phyloP scores from a whole-genome alignment of 2,797 vertebrate species.

The Naso thynnoides region DNA sequence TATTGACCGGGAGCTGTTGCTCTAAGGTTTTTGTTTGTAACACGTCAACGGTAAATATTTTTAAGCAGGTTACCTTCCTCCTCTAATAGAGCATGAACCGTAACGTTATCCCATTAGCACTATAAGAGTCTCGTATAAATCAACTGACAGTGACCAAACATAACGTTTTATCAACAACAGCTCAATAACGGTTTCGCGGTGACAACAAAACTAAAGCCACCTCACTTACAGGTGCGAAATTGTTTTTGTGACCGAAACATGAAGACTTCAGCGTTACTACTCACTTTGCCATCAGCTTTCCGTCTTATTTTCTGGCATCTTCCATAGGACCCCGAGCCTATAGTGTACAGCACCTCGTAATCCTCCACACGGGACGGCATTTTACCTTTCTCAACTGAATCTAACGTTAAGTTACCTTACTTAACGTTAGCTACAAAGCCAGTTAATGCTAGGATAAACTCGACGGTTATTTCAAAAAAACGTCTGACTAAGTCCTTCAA shows the following conservation, averaged over 20 bases:
- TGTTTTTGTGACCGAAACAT: not conserved
- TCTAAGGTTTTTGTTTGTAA: no score
- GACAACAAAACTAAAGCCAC: not conserved
- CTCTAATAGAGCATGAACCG: no score
- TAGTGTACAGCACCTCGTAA: constrained; percentile 92
- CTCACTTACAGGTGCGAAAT: not conserved
- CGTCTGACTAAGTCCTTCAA: fast-evolving
- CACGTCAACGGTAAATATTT: no score
- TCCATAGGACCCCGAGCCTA: constrained; percentile 94
- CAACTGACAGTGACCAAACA: no score
- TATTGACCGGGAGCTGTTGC: no score
- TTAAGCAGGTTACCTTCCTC: no score
- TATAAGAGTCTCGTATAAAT: no score
- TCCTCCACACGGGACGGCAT: constrained; percentile 94
- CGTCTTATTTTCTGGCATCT: constrained; percentile 94
- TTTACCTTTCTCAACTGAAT: not conserved
- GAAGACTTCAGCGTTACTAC: constrained; percentile 24
- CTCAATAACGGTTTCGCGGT: no score
- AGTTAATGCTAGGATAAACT: not conserved
- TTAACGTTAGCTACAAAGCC: not conserved
- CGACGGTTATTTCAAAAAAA: not conserved
- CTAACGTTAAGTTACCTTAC: constrained; percentile 8
- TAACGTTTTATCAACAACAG: no score
- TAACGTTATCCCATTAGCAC: no score
- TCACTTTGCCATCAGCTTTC: constrained; percentile 92